Base-by-base conservation (phyloP, 2,113 vertebrate genomes). In the Pangasianodon gigas region DNA sequence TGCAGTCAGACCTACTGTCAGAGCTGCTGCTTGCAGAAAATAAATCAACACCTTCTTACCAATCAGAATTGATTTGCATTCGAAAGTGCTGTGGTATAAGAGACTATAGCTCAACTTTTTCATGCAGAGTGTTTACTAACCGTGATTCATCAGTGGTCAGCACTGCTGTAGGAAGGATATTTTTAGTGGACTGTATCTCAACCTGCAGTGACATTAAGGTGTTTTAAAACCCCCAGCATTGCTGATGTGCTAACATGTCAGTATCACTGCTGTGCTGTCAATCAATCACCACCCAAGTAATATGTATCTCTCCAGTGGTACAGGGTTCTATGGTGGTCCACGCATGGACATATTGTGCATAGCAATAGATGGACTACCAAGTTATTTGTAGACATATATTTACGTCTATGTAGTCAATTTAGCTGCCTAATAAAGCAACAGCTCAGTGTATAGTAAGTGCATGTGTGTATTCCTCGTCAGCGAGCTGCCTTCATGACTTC, bases 401-500 rank as follows among this genome's bases (percentile, higher is more conserved):
- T 52, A 54, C 4, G 14, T 32, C 11, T 46, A 4, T 77, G 41
- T 77, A 77, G 16, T 26, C 8, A 29, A 13, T 29, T 26, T 77
- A 26, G 13, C 9, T 1, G 29, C 4, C 11, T 13, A 46, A 77
- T n/a, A 51, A 51, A 79, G 11, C 4, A 9, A 52, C 11, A 81
- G 29, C 48, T n/a, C 2, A 3, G 51, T 56, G 79, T 83, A 56
- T 56, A 32, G 32, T 58, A 11, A 21, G 8, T 83, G 54, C 10
- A 21, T 90, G 8, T 88, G 51, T 48, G 81, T 80, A n/a, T 87
- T 56, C 6, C 2, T 54, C 87, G n/a, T 58, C 91, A 96, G 96
- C 87, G 92, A 87, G 94, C 82, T 52, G 94, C 95, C 6, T 97
- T 96, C 51, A 5, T 94, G 90, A 91, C 89, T 46, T 96, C 96